phyloP scores from a whole-genome alignment of 2,797 vertebrate species.

The Columba guinea region DNA sequence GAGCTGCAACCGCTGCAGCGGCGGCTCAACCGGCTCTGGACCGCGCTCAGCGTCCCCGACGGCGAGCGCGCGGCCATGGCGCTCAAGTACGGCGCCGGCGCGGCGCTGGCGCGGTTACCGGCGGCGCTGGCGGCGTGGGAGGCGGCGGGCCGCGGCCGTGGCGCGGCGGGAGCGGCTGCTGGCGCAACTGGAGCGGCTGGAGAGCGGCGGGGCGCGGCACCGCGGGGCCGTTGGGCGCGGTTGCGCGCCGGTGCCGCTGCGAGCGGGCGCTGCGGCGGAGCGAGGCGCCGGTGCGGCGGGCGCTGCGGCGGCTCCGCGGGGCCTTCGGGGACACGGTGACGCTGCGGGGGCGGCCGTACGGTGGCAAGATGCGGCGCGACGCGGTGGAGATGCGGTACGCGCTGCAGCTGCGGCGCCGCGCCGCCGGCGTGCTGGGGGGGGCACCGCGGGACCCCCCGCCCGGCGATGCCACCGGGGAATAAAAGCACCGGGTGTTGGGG shows the following conservation, averaged over 20 bases:
- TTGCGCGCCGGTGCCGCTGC: no score
- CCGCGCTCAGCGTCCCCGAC: slow-evolving; percentile 67
- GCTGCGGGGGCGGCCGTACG: slow-evolving; percentile 77
- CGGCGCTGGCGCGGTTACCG: slow-evolving; percentile 61
- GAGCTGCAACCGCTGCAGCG: slow-evolving; percentile 57
- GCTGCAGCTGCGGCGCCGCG: slow-evolving; percentile 67
- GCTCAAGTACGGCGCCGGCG: slow-evolving; percentile 79
- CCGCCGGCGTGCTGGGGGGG: background rate
- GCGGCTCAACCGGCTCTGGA: slow-evolving; percentile 77
- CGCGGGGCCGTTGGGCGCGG: no score
- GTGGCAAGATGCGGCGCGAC: slow-evolving; percentile 79
- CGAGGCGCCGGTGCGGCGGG: slow-evolving; percentile 52
- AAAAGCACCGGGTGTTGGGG: no score
- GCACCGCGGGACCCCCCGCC: background rate
- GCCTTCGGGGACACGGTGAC: slow-evolving; percentile 76
- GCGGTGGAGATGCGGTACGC: slow-evolving; percentile 81
- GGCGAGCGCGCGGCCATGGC: slow-evolving; percentile 76
- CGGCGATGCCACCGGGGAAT: no score
- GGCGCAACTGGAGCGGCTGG: slow-evolving; percentile 75
- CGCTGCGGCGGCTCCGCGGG: slow-evolving; percentile 65
- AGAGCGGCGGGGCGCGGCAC: no score
- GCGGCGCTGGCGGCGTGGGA: slow-evolving; percentile 74
- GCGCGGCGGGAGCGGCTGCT: slow-evolving; percentile 74
- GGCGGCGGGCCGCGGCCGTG: slow-evolving; percentile 64
- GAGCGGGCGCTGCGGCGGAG: background rate